Conservation (phyloP, 2,113 vertebrate species). For the Otocyon megalotis region DNA sequence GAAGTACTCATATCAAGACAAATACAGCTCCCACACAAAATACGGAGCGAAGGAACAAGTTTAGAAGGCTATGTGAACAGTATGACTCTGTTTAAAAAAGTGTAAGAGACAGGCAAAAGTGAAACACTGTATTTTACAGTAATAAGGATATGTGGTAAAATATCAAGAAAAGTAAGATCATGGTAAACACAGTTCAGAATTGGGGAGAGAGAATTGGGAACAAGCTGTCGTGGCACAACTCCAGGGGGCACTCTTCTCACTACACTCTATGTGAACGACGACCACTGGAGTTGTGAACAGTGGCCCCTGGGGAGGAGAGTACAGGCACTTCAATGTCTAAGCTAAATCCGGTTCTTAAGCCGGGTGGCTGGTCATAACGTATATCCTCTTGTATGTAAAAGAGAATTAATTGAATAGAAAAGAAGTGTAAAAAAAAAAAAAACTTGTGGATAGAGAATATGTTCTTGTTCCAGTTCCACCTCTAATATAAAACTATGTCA, state of each 20-base stretch:
- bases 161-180: background rate
- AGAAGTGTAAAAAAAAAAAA: background rate
- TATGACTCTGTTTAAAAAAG: background rate
- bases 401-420: slow-evolving; percentile 41
- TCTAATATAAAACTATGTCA: slow-evolving; percentile 54
- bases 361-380: background rate
- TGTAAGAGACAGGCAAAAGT: background rate
- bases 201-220: background rate
- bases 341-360: background rate
- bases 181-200: background rate
- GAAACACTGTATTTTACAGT: background rate
- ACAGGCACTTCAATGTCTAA: background rate
- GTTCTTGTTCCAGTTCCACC: slow-evolving; percentile 5
- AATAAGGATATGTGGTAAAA: background rate
- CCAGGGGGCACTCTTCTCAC: background rate
- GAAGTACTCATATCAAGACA: background rate
- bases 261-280: background rate
- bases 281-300: background rate
- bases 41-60: background rate
- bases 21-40: background rate
- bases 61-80: background rate
- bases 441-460: background rate
- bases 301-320: background rate
- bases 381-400: background rate
- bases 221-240: background rate